phyloP scores from a whole-genome alignment of 2,797 vertebrate species.

The Agapornis canus region DNA sequence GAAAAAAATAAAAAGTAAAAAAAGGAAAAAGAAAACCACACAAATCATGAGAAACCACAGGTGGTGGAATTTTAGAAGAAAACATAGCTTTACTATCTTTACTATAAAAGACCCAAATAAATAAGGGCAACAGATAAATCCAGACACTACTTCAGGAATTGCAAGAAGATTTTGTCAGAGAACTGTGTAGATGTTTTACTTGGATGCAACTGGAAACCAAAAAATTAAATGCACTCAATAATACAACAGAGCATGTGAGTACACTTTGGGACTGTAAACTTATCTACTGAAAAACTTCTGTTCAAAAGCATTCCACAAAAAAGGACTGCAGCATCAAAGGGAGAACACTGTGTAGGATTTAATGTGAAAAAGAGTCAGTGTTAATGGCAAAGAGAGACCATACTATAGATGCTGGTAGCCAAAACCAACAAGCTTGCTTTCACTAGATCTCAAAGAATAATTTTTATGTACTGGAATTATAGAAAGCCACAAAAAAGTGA shows the following conservation, averaged over 20 bases:
- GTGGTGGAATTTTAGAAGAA: not conserved
- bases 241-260: not conserved
- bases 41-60: not conserved
- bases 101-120: slow-evolving; percentile 18
- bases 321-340: not conserved
- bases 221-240: not conserved
- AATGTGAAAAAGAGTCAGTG: not conserved
- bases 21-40: not conserved
- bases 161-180: not conserved
- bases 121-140: not conserved
- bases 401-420: not conserved
- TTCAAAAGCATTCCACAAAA: not conserved
- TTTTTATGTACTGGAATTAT: slow-evolving; percentile 14
- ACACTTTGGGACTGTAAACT: not conserved
- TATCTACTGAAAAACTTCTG: not conserved
- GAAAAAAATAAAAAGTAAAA: not conserved
- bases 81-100: slow-evolving; percentile 26
- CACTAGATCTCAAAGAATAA: slow-evolving; percentile 36
- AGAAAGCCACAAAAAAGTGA: slow-evolving; percentile 16
- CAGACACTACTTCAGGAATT: not conserved
- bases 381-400: not conserved
- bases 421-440: slow-evolving; percentile 45
- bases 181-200: not conserved
- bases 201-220: not conserved
- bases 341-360: not conserved